phyloP scores from a whole-genome alignment of 1,140 invertebrate species.

The Drosophila grimshawi region DNA sequence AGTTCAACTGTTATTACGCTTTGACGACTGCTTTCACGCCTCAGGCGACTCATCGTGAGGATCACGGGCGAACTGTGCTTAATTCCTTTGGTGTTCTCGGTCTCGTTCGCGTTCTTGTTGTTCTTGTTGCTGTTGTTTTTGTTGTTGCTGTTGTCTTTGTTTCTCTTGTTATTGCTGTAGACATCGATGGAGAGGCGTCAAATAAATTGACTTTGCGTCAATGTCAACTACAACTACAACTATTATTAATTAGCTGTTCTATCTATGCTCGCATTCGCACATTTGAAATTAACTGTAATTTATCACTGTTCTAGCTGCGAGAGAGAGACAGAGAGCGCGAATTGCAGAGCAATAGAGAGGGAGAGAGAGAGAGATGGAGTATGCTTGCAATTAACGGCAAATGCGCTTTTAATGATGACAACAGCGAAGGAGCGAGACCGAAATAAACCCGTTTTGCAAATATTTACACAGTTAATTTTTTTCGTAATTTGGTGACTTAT shows the following conservation, averaged over 20 bases:
- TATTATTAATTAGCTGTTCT: background rate
- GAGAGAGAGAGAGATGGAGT: slow-evolving; percentile 9
- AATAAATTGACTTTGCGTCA: slow-evolving; percentile 70
- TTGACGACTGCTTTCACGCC: slow-evolving; percentile 80
- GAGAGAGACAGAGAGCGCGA: slow-evolving; percentile 7
- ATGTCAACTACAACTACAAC: slow-evolving; percentile 56
- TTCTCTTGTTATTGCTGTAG: slow-evolving; percentile 37
- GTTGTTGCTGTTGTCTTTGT: slow-evolving; percentile 20
- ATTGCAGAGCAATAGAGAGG: background rate
- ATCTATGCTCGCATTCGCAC: slow-evolving; percentile 37
- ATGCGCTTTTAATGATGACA: slow-evolving; percentile 78
- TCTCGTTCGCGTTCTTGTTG: slow-evolving; percentile 15
- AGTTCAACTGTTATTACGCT: slow-evolving; percentile 83
- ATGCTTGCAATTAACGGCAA: slow-evolving; percentile 48
- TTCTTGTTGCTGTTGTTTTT: slow-evolving; percentile 30
- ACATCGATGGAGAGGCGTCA: slow-evolving; percentile 64
- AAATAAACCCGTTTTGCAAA: slow-evolving; percentile 48
- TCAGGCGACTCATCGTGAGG: slow-evolving; percentile 80
- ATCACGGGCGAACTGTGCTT: slow-evolving; percentile 39
- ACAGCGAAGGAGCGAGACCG: slow-evolving; percentile 15
- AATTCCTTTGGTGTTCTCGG: slow-evolving; percentile 4
- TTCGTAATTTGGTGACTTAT: slow-evolving; percentile 1
- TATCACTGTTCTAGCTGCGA: slow-evolving; percentile 25
- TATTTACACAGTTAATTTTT: slow-evolving; percentile 69
- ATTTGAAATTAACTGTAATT: slow-evolving; percentile 62